Percentiles rank a stretch among this genome's conserved stretches.
phyloP scores from a whole-genome alignment of 1,140 invertebrate species.

The Anoplophora glabripennis region DNA sequence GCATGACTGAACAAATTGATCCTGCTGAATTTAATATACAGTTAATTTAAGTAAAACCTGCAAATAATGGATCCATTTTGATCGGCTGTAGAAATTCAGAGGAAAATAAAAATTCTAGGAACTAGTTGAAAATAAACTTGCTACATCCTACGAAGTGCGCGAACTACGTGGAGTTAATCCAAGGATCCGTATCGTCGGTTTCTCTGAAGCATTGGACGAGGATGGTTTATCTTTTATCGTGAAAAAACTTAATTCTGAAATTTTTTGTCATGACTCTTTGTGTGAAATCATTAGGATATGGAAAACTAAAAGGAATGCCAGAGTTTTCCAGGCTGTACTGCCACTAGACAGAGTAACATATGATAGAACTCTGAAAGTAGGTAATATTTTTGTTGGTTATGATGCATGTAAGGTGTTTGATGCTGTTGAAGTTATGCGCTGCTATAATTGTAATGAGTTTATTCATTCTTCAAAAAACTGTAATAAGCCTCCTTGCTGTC shows the following conservation, averaged over 20 bases:
- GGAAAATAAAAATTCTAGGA: slow-evolving; percentile 1
- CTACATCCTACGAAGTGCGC: background rate
- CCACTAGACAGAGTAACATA: slow-evolving; percentile 11
- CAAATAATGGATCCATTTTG: slow-evolving; percentile 1
- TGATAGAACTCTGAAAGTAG: slow-evolving; percentile 8
- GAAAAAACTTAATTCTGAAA: slow-evolving; percentile 25
- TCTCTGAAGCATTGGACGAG: background rate
- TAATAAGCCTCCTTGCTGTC: background rate
- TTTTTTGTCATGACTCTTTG: slow-evolving; percentile 15
- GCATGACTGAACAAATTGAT: background rate
- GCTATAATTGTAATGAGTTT: slow-evolving; percentile 18
- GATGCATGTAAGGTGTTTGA: slow-evolving; percentile 17
- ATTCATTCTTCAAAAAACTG: slow-evolving; percentile 16
- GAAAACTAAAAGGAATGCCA: slow-evolving; percentile 1
- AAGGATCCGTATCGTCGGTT: background rate
- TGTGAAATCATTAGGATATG: background rate
- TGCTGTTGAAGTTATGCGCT: slow-evolving; percentile 11
- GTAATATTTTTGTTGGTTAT: slow-evolving; percentile 13
- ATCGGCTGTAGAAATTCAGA: background rate
- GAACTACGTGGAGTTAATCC: slow-evolving; percentile 1
- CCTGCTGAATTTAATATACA: background rate
- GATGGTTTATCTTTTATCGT: background rate
- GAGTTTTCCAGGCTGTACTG: slow-evolving; percentile 12
- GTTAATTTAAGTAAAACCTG: background rate
- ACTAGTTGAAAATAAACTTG: background rate